These are phyloP conservation scores for Drosophila engyochracea DNA, from an alignment of 2,888 invertebrate genomes.

Conservation along the genomic window DNA sequence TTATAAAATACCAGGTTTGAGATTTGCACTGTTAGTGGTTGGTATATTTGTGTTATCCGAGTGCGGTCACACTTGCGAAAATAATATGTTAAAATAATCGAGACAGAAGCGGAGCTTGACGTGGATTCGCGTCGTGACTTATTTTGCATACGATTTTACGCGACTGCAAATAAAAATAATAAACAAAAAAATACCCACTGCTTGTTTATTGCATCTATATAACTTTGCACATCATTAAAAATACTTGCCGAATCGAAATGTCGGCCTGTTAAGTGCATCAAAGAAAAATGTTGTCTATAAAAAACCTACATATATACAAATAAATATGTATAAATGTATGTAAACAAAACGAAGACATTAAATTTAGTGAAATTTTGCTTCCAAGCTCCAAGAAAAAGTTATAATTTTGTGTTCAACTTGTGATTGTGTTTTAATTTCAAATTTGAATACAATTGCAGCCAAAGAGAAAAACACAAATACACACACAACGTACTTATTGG, in stretches of 20 bases:
- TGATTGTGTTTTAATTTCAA: constrained; percentile 28
- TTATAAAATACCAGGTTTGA: background rate
- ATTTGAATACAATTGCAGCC: constrained; percentile 55
- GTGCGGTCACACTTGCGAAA: constrained; percentile 22
- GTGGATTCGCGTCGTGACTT: constrained; percentile 59
- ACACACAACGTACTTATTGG: constrained; percentile 58
- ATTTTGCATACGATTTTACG: constrained; percentile 53
- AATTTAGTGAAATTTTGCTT: constrained; percentile 60
- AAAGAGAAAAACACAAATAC: constrained; percentile 37
- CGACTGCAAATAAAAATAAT: constrained; percentile 53
- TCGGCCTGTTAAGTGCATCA: constrained; percentile 23
- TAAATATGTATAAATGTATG: constrained; percentile 18
- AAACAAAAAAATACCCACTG: constrained; percentile 21
- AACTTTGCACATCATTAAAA: constrained; percentile 15
- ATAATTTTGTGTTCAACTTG: constrained; percentile 17
- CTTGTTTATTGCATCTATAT: constrained; percentile 10
- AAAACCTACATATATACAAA: constrained; percentile 31
- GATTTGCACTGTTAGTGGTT: background rate
- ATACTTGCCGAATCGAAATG: constrained; percentile 4
- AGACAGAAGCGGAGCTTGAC: constrained; percentile 52
- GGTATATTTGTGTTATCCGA: background rate
- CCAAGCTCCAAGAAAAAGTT: constrained; percentile 31
- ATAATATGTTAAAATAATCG: constrained; percentile 41
- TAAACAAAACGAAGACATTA: constrained; percentile 56
- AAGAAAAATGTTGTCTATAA: constrained; percentile 55